Evolutionary conservation across 2,888 invertebrate genomes (phyloP).

Genomic region (Nasonia oneida): DNA sequence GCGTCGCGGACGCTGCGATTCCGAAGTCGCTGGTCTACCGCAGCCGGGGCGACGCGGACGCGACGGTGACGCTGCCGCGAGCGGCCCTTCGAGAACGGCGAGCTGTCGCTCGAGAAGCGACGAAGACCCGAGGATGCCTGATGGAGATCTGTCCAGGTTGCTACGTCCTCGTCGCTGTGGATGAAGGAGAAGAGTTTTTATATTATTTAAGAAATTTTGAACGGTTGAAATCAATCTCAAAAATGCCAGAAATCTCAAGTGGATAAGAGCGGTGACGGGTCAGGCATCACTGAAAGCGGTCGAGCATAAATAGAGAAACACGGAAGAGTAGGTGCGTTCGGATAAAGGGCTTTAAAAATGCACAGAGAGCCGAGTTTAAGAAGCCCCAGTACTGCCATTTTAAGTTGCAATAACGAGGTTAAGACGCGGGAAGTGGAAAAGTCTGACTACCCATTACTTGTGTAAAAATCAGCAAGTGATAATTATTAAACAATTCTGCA

Average conservation of each 20-base stretch:
- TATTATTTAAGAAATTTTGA: too few species aligned
- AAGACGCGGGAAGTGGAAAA: background rate
- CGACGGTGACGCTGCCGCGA: constrained; percentile 21
- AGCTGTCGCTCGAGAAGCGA: constrained; percentile 33
- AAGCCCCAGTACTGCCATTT: background rate
- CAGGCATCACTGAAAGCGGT: too few species aligned
- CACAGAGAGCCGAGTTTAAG: background rate
- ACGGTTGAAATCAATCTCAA: too few species aligned
- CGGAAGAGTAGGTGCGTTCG: background rate
- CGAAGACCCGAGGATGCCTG: background rate
- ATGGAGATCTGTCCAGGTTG: background rate
- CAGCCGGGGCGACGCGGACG: background rate
- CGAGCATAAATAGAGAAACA: too few species aligned
- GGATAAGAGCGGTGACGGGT: too few species aligned
- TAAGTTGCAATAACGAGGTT: too few species aligned
- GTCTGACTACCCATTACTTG: too few species aligned
- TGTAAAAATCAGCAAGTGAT: too few species aligned
- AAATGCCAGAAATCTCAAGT: too few species aligned
- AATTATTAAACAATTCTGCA: too few species aligned
- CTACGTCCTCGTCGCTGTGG: constrained; percentile 43
- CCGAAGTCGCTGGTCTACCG: constrained; percentile 50
- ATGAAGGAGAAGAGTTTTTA: background rate
- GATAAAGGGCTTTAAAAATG: background rate
- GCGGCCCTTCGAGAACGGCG: constrained; percentile 26
- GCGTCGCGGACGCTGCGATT: constrained; percentile 55